Evolutionary conservation across 1,140 invertebrate species (phyloP).

Genomic region (Ceratina japonica): DNA sequence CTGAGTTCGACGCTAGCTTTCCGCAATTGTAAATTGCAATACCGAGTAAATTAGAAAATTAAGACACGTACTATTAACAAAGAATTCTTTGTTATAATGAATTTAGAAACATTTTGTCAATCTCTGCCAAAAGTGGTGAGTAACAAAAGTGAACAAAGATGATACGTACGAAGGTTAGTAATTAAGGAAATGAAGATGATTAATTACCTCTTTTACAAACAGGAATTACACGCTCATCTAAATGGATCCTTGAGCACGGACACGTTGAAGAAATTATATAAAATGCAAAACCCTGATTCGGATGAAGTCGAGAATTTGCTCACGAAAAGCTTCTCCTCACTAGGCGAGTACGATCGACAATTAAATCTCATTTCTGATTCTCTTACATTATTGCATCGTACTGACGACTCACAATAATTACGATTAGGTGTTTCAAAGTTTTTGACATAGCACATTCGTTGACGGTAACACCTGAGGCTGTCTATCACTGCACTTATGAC

Average conservation of each 20-base stretch:
- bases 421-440: conserved; percentile 84
- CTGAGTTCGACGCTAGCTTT: too few species aligned
- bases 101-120: conserved; percentile 59
- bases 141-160: background rate
- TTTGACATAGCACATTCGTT: conserved; percentile 88
- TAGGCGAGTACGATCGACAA: conserved; percentile 74
- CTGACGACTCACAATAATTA: conserved; percentile 43
- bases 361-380: background rate
- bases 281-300: conserved; percentile 75
- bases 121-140: conserved; percentile 68
- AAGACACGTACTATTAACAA: background rate
- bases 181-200: background rate
- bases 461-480: conserved; percentile 83
- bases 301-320: background rate
- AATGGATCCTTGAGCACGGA: conserved; percentile 88
- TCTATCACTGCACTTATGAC: conserved; percentile 85
- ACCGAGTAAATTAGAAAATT: background rate
- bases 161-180: too few species aligned
- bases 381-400: background rate
- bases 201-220: background rate
- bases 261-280: conserved; percentile 83
- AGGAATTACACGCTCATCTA: conserved; percentile 93
- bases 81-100: conserved; percentile 28
- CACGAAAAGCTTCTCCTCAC: conserved; percentile 75
- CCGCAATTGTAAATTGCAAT: background rate